These are phyloP conservation scores for Catharus ustulatus DNA, from an alignment of 2,797 vertebrate species.

Conservation along the genomic window DNA sequence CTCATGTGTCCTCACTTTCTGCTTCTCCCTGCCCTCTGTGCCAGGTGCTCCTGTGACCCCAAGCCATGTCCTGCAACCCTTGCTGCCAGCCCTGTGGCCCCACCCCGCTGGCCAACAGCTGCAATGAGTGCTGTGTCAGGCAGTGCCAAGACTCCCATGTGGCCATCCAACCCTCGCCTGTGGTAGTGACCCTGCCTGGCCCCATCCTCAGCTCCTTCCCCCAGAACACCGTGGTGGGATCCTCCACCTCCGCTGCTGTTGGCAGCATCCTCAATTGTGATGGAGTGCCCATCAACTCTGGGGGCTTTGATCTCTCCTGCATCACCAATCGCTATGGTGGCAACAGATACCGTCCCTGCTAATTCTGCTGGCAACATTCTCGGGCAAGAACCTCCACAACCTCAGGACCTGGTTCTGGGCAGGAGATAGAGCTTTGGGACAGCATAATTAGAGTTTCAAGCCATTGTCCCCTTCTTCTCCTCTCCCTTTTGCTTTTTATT, in stretches of 20 bases:
- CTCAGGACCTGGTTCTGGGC: background rate
- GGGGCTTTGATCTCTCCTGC: background rate
- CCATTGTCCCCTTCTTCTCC: background rate
- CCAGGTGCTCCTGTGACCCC: background rate
- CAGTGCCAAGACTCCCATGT: background rate
- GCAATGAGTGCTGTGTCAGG: background rate
- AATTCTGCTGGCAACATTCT: rapidly evolving
- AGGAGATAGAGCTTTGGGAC: background rate
- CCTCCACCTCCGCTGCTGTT: background rate
- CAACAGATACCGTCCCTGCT: background rate
- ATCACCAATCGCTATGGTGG: background rate
- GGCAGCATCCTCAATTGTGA: background rate
- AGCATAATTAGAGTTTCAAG: background rate
- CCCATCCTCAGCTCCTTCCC: no score
- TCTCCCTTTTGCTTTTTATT: background rate
- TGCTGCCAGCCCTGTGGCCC: background rate
- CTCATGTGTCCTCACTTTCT: no score
- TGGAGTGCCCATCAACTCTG: background rate
- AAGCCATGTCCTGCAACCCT: background rate
- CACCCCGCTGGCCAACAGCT: background rate
- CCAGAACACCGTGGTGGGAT: background rate
- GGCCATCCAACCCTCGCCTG: no score
- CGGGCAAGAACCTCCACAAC: rapidly evolving
- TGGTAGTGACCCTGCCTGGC: no score
- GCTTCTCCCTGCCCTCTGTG: background rate